Evolutionary conservation across 1,140 invertebrate genomes (phyloP).

Genomic region (Monomorium pharaonis): DNA sequence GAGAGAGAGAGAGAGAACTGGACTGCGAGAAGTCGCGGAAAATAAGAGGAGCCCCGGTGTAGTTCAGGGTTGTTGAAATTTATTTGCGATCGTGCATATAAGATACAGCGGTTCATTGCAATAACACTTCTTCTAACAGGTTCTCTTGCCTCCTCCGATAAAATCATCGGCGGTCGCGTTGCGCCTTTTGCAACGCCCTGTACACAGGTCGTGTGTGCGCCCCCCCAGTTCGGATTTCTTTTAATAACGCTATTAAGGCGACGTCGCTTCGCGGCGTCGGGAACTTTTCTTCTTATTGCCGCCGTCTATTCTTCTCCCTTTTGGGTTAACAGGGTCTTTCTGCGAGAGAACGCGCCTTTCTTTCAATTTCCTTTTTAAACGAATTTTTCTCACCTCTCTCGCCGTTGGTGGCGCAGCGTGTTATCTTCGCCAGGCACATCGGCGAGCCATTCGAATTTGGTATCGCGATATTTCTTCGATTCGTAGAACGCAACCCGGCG

Average conservation of each 20-base stretch:
- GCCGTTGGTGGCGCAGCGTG: not conserved
- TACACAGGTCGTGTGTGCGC: slow-evolving; percentile 64
- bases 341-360: not conserved
- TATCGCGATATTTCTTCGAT: slow-evolving; percentile 28
- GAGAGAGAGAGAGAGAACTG: slow-evolving; percentile 22
- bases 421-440: not conserved
- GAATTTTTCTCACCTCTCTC: not conserved
- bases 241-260: slow-evolving; percentile 72
- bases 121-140: slow-evolving; percentile 81
- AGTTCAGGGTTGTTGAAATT: slow-evolving; percentile 74
- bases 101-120: slow-evolving; percentile 77
- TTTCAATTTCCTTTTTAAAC: slow-evolving; percentile 5
- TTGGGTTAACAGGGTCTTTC: not conserved
- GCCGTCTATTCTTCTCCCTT: not conserved
- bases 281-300: slow-evolving; percentile 7
- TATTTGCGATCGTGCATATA: slow-evolving; percentile 78
- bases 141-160: slow-evolving; percentile 76
- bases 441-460: slow-evolving; percentile 19
- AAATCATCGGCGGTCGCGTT: slow-evolving; percentile 76
- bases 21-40: slow-evolving; percentile 52
- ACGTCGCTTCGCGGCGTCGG: not conserved
- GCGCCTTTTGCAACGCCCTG: slow-evolving; percentile 74
- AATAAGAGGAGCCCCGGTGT: slow-evolving; percentile 74
- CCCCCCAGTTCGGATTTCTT: slow-evolving; percentile 50
- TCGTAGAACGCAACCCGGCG: not conserved